These are phyloP conservation scores for Zoanthus sociatus DNA, from an alignment of 92 coral and sea anemone genomes.

Conservation along the genomic window DNA sequence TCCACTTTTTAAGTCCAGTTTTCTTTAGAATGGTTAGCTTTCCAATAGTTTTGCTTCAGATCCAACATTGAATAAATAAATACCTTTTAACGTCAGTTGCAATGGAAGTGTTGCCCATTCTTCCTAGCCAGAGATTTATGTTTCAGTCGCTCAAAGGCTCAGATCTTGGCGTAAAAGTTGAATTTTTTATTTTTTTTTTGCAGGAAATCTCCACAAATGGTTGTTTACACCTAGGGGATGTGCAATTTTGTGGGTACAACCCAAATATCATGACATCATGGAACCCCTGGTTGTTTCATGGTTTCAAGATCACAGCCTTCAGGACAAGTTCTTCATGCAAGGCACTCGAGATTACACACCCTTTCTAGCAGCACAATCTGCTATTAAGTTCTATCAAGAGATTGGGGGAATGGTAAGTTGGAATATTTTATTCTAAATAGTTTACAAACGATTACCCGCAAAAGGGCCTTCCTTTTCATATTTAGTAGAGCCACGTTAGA, in stretches of 20 bases:
- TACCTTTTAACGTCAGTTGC: too few species aligned
- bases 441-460: too few species aligned
- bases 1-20: too few species aligned
- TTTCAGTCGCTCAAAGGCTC: neutral
- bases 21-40: too few species aligned
- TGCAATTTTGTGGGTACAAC: slow-evolving; percentile 85
- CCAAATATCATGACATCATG: slow-evolving; percentile 73
- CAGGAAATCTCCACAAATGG: slow-evolving; percentile 89
- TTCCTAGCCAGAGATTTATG: too few species aligned
- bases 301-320: slow-evolving; percentile 75
- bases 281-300: slow-evolving; percentile 83
- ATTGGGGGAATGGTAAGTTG: slow-evolving; percentile 85
- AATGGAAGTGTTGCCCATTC: too few species aligned
- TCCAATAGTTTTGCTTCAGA: too few species aligned
- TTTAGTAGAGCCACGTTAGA: too few species aligned
- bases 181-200: neutral
- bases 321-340: slow-evolving; percentile 75
- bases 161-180: too few species aligned
- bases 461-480: too few species aligned
- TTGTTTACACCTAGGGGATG: slow-evolving; percentile 77
- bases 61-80: too few species aligned
- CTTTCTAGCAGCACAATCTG: slow-evolving; percentile 58
- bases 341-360: slow-evolving; percentile 78
- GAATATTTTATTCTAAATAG: too few species aligned
- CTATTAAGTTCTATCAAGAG: slow-evolving; percentile 74